These are phyloP conservation scores for Augiades crinisus DNA, from an alignment of 2,888 invertebrate genomes.

Conservation along the genomic window DNA sequence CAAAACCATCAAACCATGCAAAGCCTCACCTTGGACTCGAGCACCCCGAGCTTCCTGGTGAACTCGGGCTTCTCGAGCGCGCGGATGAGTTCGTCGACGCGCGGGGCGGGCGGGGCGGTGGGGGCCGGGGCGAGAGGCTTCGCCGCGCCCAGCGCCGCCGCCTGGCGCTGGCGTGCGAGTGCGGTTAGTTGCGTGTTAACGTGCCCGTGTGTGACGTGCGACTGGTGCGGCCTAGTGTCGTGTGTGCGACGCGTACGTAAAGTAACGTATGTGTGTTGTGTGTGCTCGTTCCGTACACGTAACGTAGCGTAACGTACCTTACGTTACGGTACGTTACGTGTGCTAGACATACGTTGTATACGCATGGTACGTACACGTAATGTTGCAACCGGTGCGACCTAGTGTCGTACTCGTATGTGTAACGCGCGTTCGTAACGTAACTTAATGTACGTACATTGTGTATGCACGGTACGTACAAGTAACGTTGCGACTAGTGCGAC, in stretches of 20 bases:
- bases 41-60: constrained; percentile 68
- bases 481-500: not conserved
- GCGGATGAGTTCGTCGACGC: constrained; percentile 61
- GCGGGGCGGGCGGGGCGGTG: constrained; percentile 38
- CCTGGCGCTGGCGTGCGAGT: constrained; percentile 18
- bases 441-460: too few relatives aligned
- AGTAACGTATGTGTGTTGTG: too few relatives aligned
- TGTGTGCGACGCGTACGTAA: not conserved
- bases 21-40: constrained; percentile 77
- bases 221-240: not conserved
- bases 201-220: not conserved
- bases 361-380: too few relatives aligned
- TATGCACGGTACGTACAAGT: too few relatives aligned
- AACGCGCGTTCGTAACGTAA: too few relatives aligned
- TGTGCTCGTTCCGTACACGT: too few relatives aligned
- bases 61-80: constrained; percentile 70
- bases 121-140: constrained; percentile 8
- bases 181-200: constrained; percentile 24
- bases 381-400: not conserved
- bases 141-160: constrained; percentile 13
- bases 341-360: too few relatives aligned
- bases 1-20: constrained; percentile 22
- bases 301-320: too few relatives aligned
- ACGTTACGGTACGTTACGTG: too few relatives aligned
- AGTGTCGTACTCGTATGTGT: not conserved